Evolutionary conservation across 2,888 invertebrate genomes (phyloP).

Genomic region (Diplolepis rosae): DNA sequence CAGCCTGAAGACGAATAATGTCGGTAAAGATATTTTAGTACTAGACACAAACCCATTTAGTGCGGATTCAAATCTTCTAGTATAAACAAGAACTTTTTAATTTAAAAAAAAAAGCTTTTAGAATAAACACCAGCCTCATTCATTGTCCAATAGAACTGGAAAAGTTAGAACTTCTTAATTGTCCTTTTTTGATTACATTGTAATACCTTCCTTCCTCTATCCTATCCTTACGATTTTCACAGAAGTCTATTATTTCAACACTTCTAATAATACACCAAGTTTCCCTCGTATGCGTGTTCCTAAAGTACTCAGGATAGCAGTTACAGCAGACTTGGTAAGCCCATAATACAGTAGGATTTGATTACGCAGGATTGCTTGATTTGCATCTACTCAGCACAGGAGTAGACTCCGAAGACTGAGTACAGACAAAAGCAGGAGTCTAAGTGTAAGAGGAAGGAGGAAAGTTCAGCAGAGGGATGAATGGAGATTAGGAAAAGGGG

Average conservation of each 20-base stretch:
- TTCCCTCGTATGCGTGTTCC: constrained; percentile 9
- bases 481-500: neutral
- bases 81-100: too few species aligned
- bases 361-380: constrained; percentile 58
- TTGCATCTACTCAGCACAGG: constrained; percentile 51
- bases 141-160: too few species aligned
- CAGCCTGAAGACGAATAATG: too few species aligned
- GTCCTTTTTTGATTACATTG: too few species aligned
- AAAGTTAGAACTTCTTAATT: too few species aligned
- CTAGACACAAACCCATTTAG: too few species aligned
- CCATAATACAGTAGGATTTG: constrained; percentile 56
- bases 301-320: constrained; percentile 15
- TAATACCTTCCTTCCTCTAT: too few species aligned
- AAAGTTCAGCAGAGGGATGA: neutral
- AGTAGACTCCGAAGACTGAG: constrained; percentile 31
- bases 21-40: too few species aligned
- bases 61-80: too few species aligned
- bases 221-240: neutral
- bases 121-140: too few species aligned
- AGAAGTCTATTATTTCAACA: neutral
- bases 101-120: too few species aligned
- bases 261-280: constrained; percentile 2
- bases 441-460: neutral
- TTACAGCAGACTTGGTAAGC: constrained; percentile 46
- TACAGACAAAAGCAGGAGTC: neutral